Conservation (phyloP, 2,888 invertebrate genomes). For the Diarsia dahlii region DNA sequence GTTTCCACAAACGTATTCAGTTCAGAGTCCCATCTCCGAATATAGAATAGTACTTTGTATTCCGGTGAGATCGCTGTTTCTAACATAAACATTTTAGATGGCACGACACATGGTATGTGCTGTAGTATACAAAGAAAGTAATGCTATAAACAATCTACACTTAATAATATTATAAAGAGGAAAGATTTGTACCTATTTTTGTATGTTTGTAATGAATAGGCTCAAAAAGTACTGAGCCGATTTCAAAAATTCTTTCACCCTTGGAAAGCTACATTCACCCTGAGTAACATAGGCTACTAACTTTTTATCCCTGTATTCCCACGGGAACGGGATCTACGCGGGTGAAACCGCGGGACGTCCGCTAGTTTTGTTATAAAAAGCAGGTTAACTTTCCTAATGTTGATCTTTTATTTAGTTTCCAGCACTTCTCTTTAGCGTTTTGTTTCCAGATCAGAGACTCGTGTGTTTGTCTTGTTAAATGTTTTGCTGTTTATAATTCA, state of each 20-base stretch:
- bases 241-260: no score
- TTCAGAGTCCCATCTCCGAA: conserved; percentile 54
- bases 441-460: not conserved
- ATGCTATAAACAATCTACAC: conserved; percentile 46
- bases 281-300: no score
- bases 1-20: conserved; percentile 50
- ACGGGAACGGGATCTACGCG: no score
- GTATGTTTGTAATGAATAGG: no score
- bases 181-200: no score
- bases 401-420: conserved; percentile 25
- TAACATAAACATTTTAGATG: conserved; percentile 37
- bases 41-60: conserved; percentile 58
- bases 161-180: no score
- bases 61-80: conserved; percentile 28
- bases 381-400: conserved; percentile 7
- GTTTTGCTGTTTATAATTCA: not conserved
- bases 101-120: conserved; percentile 13
- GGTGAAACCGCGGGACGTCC: no score
- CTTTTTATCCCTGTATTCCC: no score
- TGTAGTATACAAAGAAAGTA: conserved; percentile 11
- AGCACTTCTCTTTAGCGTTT: not conserved
- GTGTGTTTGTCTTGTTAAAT: not conserved
- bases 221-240: no score
- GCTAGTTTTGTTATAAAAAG: conserved; percentile 37
- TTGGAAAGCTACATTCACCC: no score